phyloP scores from a whole-genome alignment of 2,888 invertebrate genomes.

The Cheilosia impressa region DNA sequence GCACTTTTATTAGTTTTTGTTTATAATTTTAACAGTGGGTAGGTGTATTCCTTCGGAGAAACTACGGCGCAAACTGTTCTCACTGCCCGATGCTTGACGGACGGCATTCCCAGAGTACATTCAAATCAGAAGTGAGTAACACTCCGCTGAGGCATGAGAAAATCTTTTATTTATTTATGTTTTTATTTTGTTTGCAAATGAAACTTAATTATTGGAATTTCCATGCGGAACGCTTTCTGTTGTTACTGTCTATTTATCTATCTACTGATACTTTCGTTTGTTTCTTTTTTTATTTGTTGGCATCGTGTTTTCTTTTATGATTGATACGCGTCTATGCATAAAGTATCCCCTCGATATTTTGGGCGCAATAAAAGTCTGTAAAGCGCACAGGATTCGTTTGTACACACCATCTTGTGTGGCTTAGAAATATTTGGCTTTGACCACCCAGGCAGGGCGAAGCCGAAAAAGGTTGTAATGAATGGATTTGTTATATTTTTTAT shows the following conservation, averaged over 20 bases:
- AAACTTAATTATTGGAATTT: constrained; percentile 63
- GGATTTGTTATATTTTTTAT: constrained; percentile 40
- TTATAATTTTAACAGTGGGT: not conserved
- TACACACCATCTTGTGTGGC: constrained; percentile 7
- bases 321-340: constrained; percentile 50
- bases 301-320: constrained; percentile 43
- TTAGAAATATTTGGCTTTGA: constrained; percentile 24
- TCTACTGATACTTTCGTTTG: constrained; percentile 17
- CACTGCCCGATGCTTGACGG: constrained; percentile 26
- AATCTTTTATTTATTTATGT: constrained; percentile 26
- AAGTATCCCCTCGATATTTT: constrained; percentile 39
- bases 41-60: not conserved
- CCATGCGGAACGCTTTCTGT: constrained; percentile 53
- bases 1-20: not conserved
- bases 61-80: constrained; percentile 24
- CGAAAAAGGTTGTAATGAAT: constrained; percentile 33
- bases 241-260: constrained; percentile 56
- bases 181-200: constrained; percentile 2
- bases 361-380: constrained; percentile 5
- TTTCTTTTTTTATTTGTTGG: constrained; percentile 73
- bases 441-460: constrained; percentile 26
- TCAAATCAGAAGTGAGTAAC: constrained; percentile 25
- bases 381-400: not conserved
- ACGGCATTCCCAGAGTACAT: constrained; percentile 15
- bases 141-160: constrained; percentile 27